phyloP scores from a whole-genome alignment of 2,888 invertebrate genomes.

The Drosophila phalerata region DNA sequence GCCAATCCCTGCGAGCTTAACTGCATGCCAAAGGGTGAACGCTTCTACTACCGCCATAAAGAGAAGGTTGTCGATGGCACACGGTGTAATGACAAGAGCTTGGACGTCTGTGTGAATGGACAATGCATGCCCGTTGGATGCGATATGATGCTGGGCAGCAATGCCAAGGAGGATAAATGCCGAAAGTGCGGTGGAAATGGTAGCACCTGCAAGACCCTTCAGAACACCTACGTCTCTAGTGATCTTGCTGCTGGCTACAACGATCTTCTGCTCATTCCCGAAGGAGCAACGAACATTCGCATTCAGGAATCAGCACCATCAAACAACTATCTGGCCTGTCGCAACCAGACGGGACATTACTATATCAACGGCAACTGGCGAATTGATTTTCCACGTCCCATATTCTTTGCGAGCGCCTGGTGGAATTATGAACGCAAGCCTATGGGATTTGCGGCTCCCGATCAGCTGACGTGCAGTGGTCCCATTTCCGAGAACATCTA shows the following conservation, averaged over 20 bases:
- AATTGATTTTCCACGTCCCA: slow-evolving; percentile 94
- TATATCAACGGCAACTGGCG: slow-evolving; percentile 98
- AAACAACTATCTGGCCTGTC: slow-evolving; percentile 95
- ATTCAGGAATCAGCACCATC: slow-evolving; percentile 93
- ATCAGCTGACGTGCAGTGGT: slow-evolving; percentile 93
- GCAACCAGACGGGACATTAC: slow-evolving; percentile 93
- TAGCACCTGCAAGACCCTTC: slow-evolving; percentile 92
- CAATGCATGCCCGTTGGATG: slow-evolving; percentile 97
- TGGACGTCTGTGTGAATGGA: slow-evolving; percentile 98
- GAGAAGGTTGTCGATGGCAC: slow-evolving; percentile 94
- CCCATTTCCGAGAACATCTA: slow-evolving; percentile 96
- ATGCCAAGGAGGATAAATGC: slow-evolving; percentile 94
- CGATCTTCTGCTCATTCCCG: slow-evolving; percentile 95
- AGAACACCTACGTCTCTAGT: slow-evolving; percentile 89
- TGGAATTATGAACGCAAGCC: slow-evolving; percentile 95
- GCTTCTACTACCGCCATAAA: slow-evolving; percentile 95
- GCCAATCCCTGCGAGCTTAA: slow-evolving; percentile 97
- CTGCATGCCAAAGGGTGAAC: slow-evolving; percentile 96
- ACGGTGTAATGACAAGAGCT: slow-evolving; percentile 91
- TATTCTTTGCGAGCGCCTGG: slow-evolving; percentile 92
- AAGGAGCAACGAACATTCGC: slow-evolving; percentile 95
- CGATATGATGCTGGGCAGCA: slow-evolving; percentile 96
- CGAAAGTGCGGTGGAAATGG: slow-evolving; percentile 97
- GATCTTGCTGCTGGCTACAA: slow-evolving; percentile 95
- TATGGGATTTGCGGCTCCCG: slow-evolving; percentile 93